Percentiles rank a stretch among this genome's conserved stretches.
phyloP scores from a whole-genome alignment of 1,140 invertebrate species.

The Drosophila sucinea region DNA sequence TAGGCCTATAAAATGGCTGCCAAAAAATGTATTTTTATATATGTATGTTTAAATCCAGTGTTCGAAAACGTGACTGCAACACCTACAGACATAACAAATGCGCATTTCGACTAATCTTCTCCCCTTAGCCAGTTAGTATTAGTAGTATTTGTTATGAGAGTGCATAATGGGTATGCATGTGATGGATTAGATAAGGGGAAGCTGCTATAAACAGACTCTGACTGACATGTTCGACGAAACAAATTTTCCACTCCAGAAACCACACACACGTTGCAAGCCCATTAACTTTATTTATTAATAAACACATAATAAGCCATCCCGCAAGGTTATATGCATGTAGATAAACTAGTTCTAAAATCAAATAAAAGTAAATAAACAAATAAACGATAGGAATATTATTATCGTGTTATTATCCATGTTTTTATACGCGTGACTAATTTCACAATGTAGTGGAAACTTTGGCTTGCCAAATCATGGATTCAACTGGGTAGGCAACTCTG shows the following conservation, averaged over 20 bases:
- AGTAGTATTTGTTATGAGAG: neutral
- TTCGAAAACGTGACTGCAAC: neutral
- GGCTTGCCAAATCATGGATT: neutral
- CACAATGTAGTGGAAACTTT: neutral
- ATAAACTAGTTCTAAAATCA: constrained; percentile 29
- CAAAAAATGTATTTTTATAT: neutral
- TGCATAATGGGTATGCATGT: constrained; percentile 27
- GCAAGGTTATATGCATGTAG: constrained; percentile 20
- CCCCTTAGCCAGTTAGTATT: neutral
- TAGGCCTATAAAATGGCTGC: constrained; percentile 17
- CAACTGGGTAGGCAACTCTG: neutral
- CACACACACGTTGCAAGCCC: neutral
- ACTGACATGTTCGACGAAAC: constrained; percentile 5
- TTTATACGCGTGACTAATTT: neutral
- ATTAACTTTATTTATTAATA: constrained; percentile 11
- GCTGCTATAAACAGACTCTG: constrained; percentile 20
- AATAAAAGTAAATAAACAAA: constrained; percentile 41
- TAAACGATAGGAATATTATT: neutral
- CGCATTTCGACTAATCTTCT: constrained; percentile 4
- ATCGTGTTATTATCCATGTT: neutral
- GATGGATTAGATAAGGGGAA: constrained; percentile 23
- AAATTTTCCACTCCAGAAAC: constrained; percentile 52
- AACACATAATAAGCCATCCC: constrained; percentile 30
- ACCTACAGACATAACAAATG: neutral
- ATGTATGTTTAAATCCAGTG: neutral